Evolutionary conservation across 2,888 invertebrate genomes (phyloP).

Genomic region (Tenthredo notha): DNA sequence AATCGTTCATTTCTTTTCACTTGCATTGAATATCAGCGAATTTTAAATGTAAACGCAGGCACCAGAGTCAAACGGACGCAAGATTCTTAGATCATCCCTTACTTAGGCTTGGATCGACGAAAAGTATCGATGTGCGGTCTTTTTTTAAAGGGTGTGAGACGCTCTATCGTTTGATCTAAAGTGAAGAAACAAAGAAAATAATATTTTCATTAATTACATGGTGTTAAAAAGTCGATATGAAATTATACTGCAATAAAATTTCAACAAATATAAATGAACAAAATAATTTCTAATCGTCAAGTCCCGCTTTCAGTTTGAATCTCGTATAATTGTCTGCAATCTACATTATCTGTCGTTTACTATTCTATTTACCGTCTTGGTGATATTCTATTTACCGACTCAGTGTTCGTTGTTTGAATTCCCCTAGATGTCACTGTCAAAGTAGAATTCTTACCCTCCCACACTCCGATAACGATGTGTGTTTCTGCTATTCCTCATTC

Average conservation of each 20-base stretch:
- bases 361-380: too few relatives aligned
- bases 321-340: not conserved
- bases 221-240: not conserved
- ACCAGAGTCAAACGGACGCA: too few relatives aligned
- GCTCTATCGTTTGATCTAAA: too few relatives aligned
- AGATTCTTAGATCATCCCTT: too few relatives aligned
- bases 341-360: not conserved
- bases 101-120: too few relatives aligned
- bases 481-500: not conserved
- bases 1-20: too few relatives aligned
- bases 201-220: too few relatives aligned
- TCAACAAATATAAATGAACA: not conserved
- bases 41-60: too few relatives aligned
- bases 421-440: not conserved
- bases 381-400: not conserved
- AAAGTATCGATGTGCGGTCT: too few relatives aligned
- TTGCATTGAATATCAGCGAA: too few relatives aligned
- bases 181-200: too few relatives aligned
- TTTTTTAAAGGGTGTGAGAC: too few relatives aligned
- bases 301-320: not conserved
- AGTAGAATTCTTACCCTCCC: not conserved
- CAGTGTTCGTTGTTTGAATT: not conserved
- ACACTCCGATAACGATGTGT: not conserved
- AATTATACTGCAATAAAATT: not conserved
- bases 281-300: not conserved